phyloP scores from a whole-genome alignment of 1,140 invertebrate genomes.

The Camponotus vicinus region DNA sequence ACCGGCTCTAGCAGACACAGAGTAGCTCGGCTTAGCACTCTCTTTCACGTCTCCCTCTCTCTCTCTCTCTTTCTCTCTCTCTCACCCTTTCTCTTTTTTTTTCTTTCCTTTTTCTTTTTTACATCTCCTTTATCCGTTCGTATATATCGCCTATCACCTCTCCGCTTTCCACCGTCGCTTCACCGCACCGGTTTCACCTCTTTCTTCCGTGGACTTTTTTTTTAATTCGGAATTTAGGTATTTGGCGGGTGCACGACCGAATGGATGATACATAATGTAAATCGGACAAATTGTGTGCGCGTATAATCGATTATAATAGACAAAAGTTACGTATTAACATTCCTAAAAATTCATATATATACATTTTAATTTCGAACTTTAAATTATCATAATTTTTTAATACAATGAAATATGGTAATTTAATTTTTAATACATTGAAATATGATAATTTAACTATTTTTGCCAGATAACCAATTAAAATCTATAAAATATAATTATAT shows the following conservation, averaged over 20 bases:
- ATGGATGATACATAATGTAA: slow-evolving; percentile 28
- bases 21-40: slow-evolving; percentile 82
- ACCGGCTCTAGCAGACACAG: slow-evolving; percentile 81
- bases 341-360: not conserved
- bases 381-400: not conserved
- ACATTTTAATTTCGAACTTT: not conserved
- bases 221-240: slow-evolving; percentile 27
- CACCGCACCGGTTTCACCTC: slow-evolving; percentile 57
- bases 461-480: not conserved
- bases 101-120: slow-evolving; percentile 26
- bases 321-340: not conserved
- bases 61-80: slow-evolving; percentile 65
- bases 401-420: not conserved
- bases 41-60: slow-evolving; percentile 68
- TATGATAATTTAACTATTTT: not conserved
- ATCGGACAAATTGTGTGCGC: slow-evolving; percentile 19
- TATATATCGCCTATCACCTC: slow-evolving; percentile 12
- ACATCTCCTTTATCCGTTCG: slow-evolving; percentile 7
- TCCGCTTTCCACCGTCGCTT: slow-evolving; percentile 43
- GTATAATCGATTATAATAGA: not conserved
- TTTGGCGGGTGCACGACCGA: slow-evolving; percentile 65
- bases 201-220: slow-evolving; percentile 38
- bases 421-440: not conserved
- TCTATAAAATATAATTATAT: not conserved
- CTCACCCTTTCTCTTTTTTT: slow-evolving; percentile 27